Base-by-base conservation (phyloP, 1,140 invertebrate species). In the Chymomyza costata region DNA sequence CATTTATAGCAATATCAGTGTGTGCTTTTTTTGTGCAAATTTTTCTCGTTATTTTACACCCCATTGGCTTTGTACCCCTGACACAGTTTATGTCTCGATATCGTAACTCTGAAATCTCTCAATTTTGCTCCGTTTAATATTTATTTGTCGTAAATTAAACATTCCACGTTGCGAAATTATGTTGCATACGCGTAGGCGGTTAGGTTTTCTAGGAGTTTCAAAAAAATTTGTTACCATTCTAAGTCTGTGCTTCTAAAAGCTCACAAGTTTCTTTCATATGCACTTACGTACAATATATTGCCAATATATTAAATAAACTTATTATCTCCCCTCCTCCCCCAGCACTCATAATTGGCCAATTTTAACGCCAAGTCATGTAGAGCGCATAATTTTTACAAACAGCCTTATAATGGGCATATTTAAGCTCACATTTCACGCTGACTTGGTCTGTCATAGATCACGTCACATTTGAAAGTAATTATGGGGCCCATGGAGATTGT, bases 141-240 rank as follows among this genome's bases (percentile, higher is more conserved):
- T 78, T 78, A 80, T 78, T 78, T 64, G 66, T 71, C 71, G 73
- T 78, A 78, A 78, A 78, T 78, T 78, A 78, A 66, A 64, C 67
- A 65, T 66, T 76, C 59, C 49, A 30, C 6, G 60, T 38, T 16
- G 16, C 34, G 8, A 21, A 48, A 18, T 19, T n/a, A 30, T 37
- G 15, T 61, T 25, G 13, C 40, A 14, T 19, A 18, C 32, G n/a
- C 13, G 5, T 13, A 15, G 31, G 31, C 6, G 2, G 2, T 14
- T 47, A 45, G n/a, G 17, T 32, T 38, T 38, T 37, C 16, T 19
- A 52, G 48, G 13, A 40, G 31, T 19, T 15, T 34, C 35, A 46
- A 56, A 38, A 40, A 19, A 18, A 32, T 49, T 37, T 28, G 7
- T 17, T 34, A 14, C 32, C 32, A 34, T 34, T 34, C 8, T 34